Base-by-base conservation (phyloP, 2,888 invertebrate species). In the Sminthurides aquaticus region DNA sequence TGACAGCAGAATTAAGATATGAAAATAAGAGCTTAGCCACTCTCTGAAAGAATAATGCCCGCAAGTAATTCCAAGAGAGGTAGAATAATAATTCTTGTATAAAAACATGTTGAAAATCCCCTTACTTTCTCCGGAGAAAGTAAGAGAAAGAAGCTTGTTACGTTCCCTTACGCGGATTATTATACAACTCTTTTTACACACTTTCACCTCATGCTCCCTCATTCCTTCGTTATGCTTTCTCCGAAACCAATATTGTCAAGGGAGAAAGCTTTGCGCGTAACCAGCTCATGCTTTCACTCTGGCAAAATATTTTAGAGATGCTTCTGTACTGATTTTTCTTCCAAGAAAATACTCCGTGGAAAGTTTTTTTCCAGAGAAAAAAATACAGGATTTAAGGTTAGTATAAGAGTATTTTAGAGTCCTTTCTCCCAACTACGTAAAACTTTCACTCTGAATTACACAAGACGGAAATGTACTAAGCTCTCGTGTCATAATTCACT, bases 381-480 rank as follows among this genome's bases (percentile, higher is more conserved):
- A 3, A 3, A 57, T 57, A 29, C 18, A 3, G 26, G 24, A 57
- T 11, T n/a, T n/a, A n/a, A n/a, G n/a, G n/a, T n/a, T n/a, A n/a
- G n/a, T n/a, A n/a, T n/a, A n/a, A n/a, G n/a, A n/a, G n/a, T n/a
- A n/a, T n/a, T n/a, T n/a, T n/a, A n/a, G n/a, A n/a, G n/a, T n/a
- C n/a, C n/a, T 18, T 5, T 11, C n/a, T 59, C 25, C 22, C 34
- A 20, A 15, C 20, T 54, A 26, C 29, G 27, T 20, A 26, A 54
- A 62, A 54, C 58, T 59, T 62, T 58, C 55, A 58, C 49, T 52
- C 57, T 62, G 62, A 66, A 66, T 66, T 66, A 66, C 66, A 49
- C n/a, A 34, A 34, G 62, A 56, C 58, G 58, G 66, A 62, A 66
- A 62, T 66, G 59, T 62, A 57, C 52, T 59, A 22, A 26, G 26